Conservation (phyloP, 2,113 vertebrate genomes). For the Prunella himalayana region DNA sequence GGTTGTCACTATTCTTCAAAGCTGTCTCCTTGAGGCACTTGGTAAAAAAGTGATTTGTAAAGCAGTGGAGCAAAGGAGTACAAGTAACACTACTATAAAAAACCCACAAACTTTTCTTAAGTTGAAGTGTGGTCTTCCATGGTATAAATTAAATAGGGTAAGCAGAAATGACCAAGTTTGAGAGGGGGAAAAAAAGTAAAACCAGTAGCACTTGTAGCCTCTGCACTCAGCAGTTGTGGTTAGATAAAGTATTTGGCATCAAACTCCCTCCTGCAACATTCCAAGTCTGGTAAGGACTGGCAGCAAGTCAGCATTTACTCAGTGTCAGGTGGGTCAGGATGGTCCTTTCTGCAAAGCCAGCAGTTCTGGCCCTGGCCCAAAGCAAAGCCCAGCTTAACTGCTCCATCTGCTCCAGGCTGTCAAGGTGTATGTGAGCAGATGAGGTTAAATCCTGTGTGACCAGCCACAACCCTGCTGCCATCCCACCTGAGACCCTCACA, state of each 20-base stretch:
- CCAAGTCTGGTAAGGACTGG: neutral
- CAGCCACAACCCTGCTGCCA: neutral
- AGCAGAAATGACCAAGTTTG: neutral
- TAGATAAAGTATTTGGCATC: neutral
- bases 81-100: neutral
- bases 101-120: neutral
- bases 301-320: neutral
- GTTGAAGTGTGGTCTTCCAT: neutral
- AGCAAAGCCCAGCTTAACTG: neutral
- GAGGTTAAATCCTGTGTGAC: neutral
- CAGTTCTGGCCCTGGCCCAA: neutral
- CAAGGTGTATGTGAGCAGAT: neutral
- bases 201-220: neutral
- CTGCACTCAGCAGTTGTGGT: neutral
- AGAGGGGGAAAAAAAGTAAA: neutral
- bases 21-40: neutral
- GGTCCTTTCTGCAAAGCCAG: neutral
- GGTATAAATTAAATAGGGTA: neutral
- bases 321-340: neutral
- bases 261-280: neutral
- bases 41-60: neutral
- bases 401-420: neutral
- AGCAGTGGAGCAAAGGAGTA: neutral
- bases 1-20: neutral
- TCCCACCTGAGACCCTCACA: neutral